Evolutionary conservation across 1,140 invertebrate genomes (phyloP), one percentile per base, ranked within the genome.

Genomic region (Rhizoglyphus robini): DNA sequence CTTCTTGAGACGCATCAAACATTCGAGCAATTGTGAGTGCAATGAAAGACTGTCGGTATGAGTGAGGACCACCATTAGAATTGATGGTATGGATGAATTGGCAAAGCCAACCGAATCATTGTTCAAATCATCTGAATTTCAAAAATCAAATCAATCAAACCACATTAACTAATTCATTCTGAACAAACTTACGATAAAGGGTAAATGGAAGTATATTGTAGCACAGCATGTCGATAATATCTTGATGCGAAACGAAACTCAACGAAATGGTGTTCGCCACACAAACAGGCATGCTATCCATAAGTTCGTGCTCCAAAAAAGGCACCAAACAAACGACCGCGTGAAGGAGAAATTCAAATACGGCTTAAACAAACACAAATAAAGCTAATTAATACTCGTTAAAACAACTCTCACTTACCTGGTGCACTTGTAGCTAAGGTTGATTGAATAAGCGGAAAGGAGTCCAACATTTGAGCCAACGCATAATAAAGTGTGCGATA

Each of bases 11-110:
- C 87, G 85, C 90, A 97, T 95, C 32, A 96, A 79, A 74, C 88
- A 93, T 77, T 97, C 93, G 68, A 96, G 77, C 18, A 96, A 81
- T 78, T 95, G 90, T 77, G 92, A 90, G 77, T 97, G 92, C 74
- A 90, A 89, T 11, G 89, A 90, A 73, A 87, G 83, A 78, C 93
- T 93, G 65, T 82, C 85, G 4, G 91, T 93, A 75, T 97, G 94
- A 74, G 98, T 93, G 73, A 99, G 88, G 18, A 98, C 86, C 83
- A 96, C 88, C 86, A 97, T 97, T 38, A 99, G 85, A 58, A 99
- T 88, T 15, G 91, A 89, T 13, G 93, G 86, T 5, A 95, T 86
- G 5, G 92, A 96, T 72, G 92, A 88, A 70, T 76, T 77, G 62
- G 90, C 88, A 75, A 93, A 91, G 71, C 87, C 57, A 8, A 41